phyloP scores from a whole-genome alignment of 2,113 vertebrate species.

The Oncorhynchus keta region DNA sequence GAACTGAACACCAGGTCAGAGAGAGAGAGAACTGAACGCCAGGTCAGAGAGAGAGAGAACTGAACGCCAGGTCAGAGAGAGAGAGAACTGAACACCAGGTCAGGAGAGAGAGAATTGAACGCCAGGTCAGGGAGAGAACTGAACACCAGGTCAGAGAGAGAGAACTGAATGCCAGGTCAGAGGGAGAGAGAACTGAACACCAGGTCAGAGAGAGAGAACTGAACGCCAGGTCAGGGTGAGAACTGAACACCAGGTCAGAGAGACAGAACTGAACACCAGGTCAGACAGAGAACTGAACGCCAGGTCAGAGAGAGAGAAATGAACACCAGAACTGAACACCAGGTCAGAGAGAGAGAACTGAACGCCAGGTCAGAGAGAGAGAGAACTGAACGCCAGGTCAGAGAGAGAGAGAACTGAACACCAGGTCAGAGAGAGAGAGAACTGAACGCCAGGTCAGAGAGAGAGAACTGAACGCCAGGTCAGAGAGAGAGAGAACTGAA shows the following conservation, averaged over 20 bases:
- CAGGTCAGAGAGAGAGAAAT: background rate
- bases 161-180: no score
- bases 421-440: no score
- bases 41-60: slow-evolving; percentile 69
- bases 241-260: no score
- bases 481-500: background rate
- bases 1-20: no score
- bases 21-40: slow-evolving; percentile 31
- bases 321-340: slow-evolving; percentile 28
- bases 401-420: background rate
- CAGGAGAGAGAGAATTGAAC: background rate
- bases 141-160: slow-evolving; percentile 69
- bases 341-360: slow-evolving; percentile 63
- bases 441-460: no score
- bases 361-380: no score
- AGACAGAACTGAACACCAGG: slow-evolving; percentile 61
- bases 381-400: slow-evolving; percentile 71
- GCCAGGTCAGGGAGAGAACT: no score
- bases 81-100: slow-evolving; percentile 71
- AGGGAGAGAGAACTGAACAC: no score
- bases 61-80: no score
- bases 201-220: no score
- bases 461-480: slow-evolving; percentile 69
- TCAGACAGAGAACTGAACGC: slow-evolving; percentile 28
- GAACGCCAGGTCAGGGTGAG: slow-evolving; percentile 70